Percentiles rank a stretch among this genome's conserved stretches.
Conservation (phyloP, 2,888 invertebrate species). For the Acanthosepion lycidas region DNA sequence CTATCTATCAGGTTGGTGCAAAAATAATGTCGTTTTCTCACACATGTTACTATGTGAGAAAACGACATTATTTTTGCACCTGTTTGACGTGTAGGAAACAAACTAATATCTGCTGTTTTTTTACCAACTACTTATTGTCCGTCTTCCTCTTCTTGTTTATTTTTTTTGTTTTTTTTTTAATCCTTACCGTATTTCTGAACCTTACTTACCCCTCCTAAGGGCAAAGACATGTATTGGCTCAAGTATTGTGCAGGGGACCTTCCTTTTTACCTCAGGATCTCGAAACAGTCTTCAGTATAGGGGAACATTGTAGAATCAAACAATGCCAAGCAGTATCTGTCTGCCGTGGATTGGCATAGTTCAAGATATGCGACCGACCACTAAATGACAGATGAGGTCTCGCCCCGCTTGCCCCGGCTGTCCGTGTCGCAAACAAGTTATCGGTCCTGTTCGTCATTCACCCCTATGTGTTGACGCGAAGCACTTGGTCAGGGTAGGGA, state of each 20-base stretch:
- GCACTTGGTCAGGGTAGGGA: not conserved
- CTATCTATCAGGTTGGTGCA: too few species aligned
- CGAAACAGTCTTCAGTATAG: not conserved
- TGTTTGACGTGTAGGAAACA: too few species aligned
- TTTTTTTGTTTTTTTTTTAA: not conserved
- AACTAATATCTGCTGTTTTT: too few species aligned
- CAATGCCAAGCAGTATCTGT: not conserved
- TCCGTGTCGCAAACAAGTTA: constrained; percentile 33
- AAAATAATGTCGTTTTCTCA: too few species aligned
- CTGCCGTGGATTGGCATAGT: not conserved
- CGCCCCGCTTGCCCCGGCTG: not conserved
- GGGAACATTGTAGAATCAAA: not conserved
- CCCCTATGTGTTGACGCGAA: constrained; percentile 7
- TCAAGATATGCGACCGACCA: not conserved
- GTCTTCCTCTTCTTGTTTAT: not conserved
- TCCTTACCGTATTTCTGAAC: not conserved
- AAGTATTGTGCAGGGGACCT: not conserved
- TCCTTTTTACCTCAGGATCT: not conserved
- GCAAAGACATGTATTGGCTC: not conserved
- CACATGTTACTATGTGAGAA: too few species aligned
- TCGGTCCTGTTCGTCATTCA: not conserved
- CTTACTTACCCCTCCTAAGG: not conserved
- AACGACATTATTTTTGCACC: too few species aligned
- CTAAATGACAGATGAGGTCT: not conserved
- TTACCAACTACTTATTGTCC: too few species aligned